Evolutionary conservation across 1,140 invertebrate species (phyloP).

Genomic region (Hyphantria cunea): DNA sequence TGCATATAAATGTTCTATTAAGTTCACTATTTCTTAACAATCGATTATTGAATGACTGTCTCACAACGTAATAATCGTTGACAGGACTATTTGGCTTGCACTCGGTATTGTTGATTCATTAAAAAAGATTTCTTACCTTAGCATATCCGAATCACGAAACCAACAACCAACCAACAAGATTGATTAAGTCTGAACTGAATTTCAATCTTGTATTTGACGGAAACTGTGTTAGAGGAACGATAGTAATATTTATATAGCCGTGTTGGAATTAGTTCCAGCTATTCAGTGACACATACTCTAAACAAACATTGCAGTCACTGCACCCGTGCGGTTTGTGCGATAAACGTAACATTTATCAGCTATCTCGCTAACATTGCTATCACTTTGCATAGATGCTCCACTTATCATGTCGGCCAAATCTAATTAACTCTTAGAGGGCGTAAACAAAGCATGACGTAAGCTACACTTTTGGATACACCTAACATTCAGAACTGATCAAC

Average conservation of each 20-base stretch:
- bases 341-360: constrained; percentile 32
- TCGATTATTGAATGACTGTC: no score
- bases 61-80: no score
- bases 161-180: background rate
- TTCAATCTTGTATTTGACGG: background rate
- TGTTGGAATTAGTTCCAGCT: background rate
- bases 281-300: constrained; percentile 3
- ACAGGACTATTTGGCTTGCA: no score
- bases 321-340: constrained; percentile 18
- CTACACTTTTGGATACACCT: constrained; percentile 15
- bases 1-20: no score
- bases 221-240: background rate
- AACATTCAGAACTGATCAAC: background rate
- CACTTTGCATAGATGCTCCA: constrained; percentile 31
- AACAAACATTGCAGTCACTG: constrained; percentile 21
- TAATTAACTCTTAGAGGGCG: constrained; percentile 29
- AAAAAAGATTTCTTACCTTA: no score
- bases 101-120: no score
- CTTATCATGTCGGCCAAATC: constrained; percentile 31
- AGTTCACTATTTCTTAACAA: no score
- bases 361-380: constrained; percentile 45
- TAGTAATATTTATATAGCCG: constrained; percentile 2
- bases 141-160: no score
- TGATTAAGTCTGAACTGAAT: background rate
- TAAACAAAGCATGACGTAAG: constrained; percentile 26